A percentile compares a stretch with the other conserved stretches of the same genome.
Evolutionary conservation across 2,113 vertebrate species (phyloP).

Genomic region (Lamprotornis superbus): DNA sequence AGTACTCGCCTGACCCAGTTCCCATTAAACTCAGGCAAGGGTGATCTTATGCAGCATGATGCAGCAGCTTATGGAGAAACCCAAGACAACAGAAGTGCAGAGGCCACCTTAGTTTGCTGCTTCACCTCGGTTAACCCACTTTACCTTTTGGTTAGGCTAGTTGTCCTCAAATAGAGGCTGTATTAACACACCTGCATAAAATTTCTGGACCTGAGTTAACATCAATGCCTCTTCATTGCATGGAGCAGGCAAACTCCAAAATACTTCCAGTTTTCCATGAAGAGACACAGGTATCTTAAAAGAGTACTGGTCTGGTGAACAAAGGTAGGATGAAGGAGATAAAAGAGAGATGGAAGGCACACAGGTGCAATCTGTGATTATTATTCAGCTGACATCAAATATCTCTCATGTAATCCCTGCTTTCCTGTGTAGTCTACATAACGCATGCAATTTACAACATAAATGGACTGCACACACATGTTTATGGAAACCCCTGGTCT

Average conservation of each 20-base stretch:
- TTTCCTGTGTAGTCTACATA: not conserved
- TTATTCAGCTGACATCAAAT: not conserved
- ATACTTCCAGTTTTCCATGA: not conserved
- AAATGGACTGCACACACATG: fast-evolving
- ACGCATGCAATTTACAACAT: not conserved
- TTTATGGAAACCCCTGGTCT: not conserved
- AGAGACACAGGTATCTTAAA: not conserved
- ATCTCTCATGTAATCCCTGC: not conserved
- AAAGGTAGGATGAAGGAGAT: not conserved
- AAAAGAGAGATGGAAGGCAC: not conserved
- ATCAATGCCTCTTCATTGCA: not conserved
- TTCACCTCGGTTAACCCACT: not conserved
- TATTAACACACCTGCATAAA: not conserved
- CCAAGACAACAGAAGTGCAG: fast-evolving
- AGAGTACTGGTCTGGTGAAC: not conserved
- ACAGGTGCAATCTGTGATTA: not conserved
- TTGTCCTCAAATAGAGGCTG: not conserved
- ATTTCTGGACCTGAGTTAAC: not conserved
- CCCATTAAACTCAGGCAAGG: not conserved
- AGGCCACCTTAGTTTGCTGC: not conserved
- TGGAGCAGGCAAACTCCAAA: not conserved
- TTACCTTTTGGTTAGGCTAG: not conserved
- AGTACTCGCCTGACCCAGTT: not conserved
- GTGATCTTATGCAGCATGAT: not conserved
- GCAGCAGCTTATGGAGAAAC: not conserved